These are phyloP conservation scores for Microtus ochrogaster DNA, from an alignment of 2,113 vertebrate genomes.

Conservation along the genomic window DNA sequence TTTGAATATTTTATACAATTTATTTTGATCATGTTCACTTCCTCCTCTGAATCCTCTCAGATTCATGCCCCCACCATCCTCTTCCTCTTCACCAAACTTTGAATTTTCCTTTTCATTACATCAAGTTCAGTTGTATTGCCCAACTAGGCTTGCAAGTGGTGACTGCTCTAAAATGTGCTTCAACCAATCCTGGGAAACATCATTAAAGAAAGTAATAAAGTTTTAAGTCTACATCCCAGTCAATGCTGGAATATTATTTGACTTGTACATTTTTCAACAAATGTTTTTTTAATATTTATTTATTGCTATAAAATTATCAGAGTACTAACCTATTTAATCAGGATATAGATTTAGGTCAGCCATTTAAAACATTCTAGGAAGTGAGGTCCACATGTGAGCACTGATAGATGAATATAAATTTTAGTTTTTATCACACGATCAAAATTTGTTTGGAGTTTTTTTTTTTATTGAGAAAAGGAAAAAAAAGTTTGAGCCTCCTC, in stretches of 20 bases:
- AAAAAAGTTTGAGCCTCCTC: too few relatives aligned
- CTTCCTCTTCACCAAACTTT: not conserved
- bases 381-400: not conserved
- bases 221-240: not conserved
- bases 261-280: not conserved
- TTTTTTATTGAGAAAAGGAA: too few relatives aligned
- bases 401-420: slow-evolving; percentile 2
- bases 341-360: not conserved
- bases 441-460: slow-evolving; percentile 10
- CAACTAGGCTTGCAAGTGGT: not conserved
- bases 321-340: slow-evolving; percentile 26
- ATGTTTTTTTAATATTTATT: slow-evolving; percentile 41
- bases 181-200: not conserved
- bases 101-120: not conserved
- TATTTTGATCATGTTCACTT: not conserved
- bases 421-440: slow-evolving; percentile 8
- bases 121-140: not conserved
- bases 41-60: not conserved
- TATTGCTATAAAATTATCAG: not conserved
- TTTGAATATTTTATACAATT: not conserved
- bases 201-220: not conserved
- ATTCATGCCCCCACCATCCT: not conserved
- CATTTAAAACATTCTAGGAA: not conserved
- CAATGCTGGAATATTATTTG: not conserved
- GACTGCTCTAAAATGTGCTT: not conserved